Base-by-base conservation (phyloP, 2,888 invertebrate species). In the Willowsia nigromaculata region DNA sequence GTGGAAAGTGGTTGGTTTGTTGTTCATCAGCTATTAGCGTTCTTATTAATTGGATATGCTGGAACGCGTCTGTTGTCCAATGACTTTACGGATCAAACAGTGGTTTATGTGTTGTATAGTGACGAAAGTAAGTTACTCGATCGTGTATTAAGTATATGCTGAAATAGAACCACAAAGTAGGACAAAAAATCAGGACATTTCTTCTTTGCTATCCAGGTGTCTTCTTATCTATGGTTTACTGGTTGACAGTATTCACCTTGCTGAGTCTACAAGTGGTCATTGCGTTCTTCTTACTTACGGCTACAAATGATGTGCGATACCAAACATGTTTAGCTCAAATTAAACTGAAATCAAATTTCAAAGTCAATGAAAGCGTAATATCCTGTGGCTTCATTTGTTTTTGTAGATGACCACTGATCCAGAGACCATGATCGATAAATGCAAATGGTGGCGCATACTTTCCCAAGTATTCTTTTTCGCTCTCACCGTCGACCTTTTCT, bases 341-440 rank as follows among this genome's bases (percentile, higher is more conserved):
- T n/a, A n/a, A n/a, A n/a, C n/a, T n/a, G n/a, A n/a, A n/a, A n/a
- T n/a, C n/a, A n/a, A n/a, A n/a, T n/a, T n/a, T n/a, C n/a, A n/a
- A n/a, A n/a, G n/a, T n/a, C n/a, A n/a, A n/a, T n/a, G n/a, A n/a
- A n/a, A n/a, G n/a, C n/a, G n/a, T n/a, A n/a, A n/a, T n/a, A n/a
- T n/a, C n/a, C n/a, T n/a, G n/a, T n/a, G n/a, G n/a, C n/a, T n/a
- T n/a, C n/a, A n/a, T n/a, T n/a, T n/a, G n/a, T n/a, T n/a, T n/a
- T 68, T 43, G 7, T 74, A 92, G 92, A 92, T 92, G 92, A 92
- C 92, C 0, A 91, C 89, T 9, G 92, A 92, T 76, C 92, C 92
- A 0, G 92, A 92, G 78, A 90, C 90, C 22, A 92, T 92, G 92
- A 91, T 92, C 30, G 91, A 91, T 37, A 92, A 92, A 71, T 92